Percentiles rank a stretch among this genome's conserved stretches.
Evolutionary conservation across 1,140 invertebrate genomes (phyloP).

Genomic region (Halyomorpha halys): DNA sequence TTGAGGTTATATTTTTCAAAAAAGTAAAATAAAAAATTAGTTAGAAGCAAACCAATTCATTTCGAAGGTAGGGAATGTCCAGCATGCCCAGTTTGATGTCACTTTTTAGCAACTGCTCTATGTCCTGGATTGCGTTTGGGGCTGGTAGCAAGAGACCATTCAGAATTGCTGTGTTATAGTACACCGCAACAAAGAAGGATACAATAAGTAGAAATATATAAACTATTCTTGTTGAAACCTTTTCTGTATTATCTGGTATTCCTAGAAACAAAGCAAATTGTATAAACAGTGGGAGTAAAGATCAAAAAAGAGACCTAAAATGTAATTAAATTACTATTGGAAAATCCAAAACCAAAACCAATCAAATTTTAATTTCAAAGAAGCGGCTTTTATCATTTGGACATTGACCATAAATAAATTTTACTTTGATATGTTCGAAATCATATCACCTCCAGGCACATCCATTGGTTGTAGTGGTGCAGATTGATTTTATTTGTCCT

Average conservation of each 20-base stretch:
- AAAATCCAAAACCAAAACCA: too few species aligned
- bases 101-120: slow-evolving; percentile 22
- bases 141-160: slow-evolving; percentile 20
- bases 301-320: too few species aligned
- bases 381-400: too few species aligned
- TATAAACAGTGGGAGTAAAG: not conserved
- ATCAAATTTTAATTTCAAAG: too few species aligned
- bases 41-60: slow-evolving; percentile 13
- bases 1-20: too few species aligned
- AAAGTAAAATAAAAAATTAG: too few species aligned
- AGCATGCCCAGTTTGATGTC: slow-evolving; percentile 20
- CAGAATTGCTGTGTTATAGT: slow-evolving; percentile 23
- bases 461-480: too few species aligned
- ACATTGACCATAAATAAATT: too few species aligned
- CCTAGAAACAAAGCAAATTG: not conserved
- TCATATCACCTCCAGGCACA: too few species aligned
- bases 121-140: slow-evolving; percentile 22
- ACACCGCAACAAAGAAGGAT: slow-evolving; percentile 12
- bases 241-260: slow-evolving; percentile 20
- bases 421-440: too few species aligned
- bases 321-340: too few species aligned
- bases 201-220: slow-evolving; percentile 18
- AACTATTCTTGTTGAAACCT: slow-evolving; percentile 17
- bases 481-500: too few species aligned
- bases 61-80: slow-evolving; percentile 18